Conservation (phyloP, 2,888 invertebrate species). For the Axea sp. region DNA sequence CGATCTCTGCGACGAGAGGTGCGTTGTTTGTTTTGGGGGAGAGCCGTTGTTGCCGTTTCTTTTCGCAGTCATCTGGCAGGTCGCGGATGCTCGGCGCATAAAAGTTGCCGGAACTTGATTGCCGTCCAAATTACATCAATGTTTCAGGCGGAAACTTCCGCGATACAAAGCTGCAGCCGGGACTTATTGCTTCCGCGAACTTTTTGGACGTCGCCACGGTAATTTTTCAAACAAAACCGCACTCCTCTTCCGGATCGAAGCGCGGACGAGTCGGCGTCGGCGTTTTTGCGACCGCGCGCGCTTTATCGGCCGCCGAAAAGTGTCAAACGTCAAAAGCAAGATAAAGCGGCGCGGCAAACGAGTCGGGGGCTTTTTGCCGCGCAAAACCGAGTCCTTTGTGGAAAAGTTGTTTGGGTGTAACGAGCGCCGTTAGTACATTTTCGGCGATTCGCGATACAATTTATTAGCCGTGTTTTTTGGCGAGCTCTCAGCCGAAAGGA, state of each 20-base stretch:
- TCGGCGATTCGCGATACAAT: conserved; percentile 9
- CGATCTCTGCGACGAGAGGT: neutral
- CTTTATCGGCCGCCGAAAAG: conserved; percentile 30
- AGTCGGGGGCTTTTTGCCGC: conserved; percentile 17
- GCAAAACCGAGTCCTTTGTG: neutral
- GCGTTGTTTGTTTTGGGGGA: conserved; percentile 17
- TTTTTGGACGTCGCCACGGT: conserved; percentile 31
- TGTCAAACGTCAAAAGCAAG: conserved; percentile 34
- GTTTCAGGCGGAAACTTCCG: conserved; percentile 42
- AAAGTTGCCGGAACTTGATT: conserved; percentile 56
- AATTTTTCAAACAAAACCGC: conserved; percentile 22
- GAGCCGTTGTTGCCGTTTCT: neutral
- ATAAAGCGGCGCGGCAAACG: conserved; percentile 11
- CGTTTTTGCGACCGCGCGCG: conserved; percentile 25
- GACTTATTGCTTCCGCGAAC: conserved; percentile 52
- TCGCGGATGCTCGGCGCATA: conserved; percentile 23
- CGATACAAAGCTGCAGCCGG: conserved; percentile 27
- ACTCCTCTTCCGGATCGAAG: neutral
- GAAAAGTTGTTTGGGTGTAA: neutral
- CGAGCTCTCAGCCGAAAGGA: neutral
- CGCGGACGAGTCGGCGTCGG: conserved; percentile 13
- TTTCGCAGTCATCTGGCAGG: conserved; percentile 51
- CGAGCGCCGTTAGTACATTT: conserved; percentile 3
- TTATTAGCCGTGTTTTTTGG: conserved; percentile 16
- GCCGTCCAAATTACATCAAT: conserved; percentile 57